Evolutionary conservation across 2,113 vertebrate species (phyloP).

Genomic region (Channa maculata): DNA sequence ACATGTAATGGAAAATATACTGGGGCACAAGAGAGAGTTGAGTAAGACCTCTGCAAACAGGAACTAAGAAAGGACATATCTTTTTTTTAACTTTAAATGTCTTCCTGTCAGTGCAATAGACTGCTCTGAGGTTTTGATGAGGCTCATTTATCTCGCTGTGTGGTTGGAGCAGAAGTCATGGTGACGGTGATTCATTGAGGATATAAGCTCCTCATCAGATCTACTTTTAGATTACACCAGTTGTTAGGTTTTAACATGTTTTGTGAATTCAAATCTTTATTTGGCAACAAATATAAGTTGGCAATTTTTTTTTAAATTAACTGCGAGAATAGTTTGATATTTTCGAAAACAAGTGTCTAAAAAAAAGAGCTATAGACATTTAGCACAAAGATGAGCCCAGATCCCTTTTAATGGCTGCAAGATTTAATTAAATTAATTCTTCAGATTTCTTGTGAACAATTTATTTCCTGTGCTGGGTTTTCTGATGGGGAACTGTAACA

Average conservation of each 20-base stretch:
- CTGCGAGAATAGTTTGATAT: no score
- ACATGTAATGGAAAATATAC: slow-evolving; percentile 22
- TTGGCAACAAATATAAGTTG: no score
- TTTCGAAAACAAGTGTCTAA: no score
- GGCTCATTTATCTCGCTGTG: slow-evolving; percentile 53
- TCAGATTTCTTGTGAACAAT: not conserved
- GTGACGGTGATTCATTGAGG: slow-evolving; percentile 16
- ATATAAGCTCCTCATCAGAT: not conserved
- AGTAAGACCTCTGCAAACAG: slow-evolving; percentile 48
- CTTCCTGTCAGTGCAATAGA: slow-evolving; percentile 57
- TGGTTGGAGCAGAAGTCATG: slow-evolving; percentile 59
- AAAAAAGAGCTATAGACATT: no score
- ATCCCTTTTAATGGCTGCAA: not conserved
- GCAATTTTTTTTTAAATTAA: no score
- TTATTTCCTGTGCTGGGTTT: no score
- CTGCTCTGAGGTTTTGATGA: slow-evolving; percentile 51
- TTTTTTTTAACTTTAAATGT: not conserved
- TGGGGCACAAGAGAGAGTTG: not conserved
- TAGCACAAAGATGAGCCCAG: no score
- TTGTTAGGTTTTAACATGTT: no score
- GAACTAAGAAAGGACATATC: slow-evolving; percentile 41
- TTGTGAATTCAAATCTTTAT: not conserved
- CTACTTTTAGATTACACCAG: not conserved
- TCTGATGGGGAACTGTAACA: no score
- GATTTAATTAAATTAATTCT: not conserved